Evolutionary conservation across 1,140 invertebrate species (phyloP), one percentile per base, ranked within the genome.

Genomic region (Drosophila mauritiana): DNA sequence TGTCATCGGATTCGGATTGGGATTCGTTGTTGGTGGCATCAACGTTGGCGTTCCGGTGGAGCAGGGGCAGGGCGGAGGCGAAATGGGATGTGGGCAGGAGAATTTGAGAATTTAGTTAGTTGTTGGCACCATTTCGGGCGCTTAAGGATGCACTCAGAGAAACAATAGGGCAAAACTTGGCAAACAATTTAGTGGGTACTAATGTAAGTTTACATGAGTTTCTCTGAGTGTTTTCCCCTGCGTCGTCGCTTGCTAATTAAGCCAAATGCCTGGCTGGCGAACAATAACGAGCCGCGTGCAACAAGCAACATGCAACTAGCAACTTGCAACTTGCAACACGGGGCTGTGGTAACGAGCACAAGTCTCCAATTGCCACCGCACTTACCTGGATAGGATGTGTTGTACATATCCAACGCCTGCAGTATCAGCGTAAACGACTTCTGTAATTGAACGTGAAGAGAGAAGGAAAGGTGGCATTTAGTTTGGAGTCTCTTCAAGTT

Each of bases 391-490:
- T 94, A 93, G 58, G 95, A 94, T 85, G 94, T 94, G 91, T 96
- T 95, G 93, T 94, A 94, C 93, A 96, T 95, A 93, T 98, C 96
- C 93, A 96, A 95, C 64, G 97, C 97, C 94, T 98, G 97, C 75
- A 98, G 94, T 74, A 98, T 97, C 88, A 98, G 94, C 78, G 97
- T 97, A 93, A 98, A 98, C 73, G 97, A 97, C 92, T 97, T 96
- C 97, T 98, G 96, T 73, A 88, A 88, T 88, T 88, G 84, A 89
- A 88, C 65, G 46, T 57, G 55, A 57, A n/a, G 37, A 67, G 46
- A 58, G 36, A 22, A 68, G 52, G 36, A 59, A 69, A 78, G 45
- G 53, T 53, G 51, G 36, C 54, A 63, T 67, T 81, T 67, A 78
- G 64, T 61, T 73, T 27, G 69, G 31, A 51, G 39, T 8, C 59